Evolutionary conservation across 2,797 vertebrate species (phyloP).

Genomic region (Kryptopterus vitreolus): DNA sequence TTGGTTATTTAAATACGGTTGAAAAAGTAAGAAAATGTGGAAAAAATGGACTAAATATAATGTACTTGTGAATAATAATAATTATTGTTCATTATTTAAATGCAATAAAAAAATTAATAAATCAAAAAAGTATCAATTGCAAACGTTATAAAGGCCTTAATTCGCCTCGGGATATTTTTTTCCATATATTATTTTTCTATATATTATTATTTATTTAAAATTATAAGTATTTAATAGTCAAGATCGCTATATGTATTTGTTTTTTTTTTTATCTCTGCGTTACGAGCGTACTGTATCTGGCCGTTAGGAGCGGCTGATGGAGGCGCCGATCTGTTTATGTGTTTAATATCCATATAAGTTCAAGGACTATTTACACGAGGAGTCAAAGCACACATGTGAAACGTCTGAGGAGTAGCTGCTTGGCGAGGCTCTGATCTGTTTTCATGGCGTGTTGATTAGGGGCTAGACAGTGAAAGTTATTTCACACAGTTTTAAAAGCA

Average conservation of each 20-base stretch:
- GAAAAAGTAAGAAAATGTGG: too few relatives aligned
- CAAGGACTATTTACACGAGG: constrained; percentile 35
- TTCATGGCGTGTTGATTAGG: constrained; percentile 48
- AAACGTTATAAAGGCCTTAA: too few relatives aligned
- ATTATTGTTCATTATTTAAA: too few relatives aligned
- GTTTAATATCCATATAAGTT: constrained; percentile 38
- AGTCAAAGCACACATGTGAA: constrained; percentile 34
- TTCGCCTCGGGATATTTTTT: too few relatives aligned
- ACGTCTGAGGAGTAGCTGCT: constrained; percentile 41
- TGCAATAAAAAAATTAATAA: too few relatives aligned
- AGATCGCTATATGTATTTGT: too few relatives aligned
- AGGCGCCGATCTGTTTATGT: constrained; percentile 34
- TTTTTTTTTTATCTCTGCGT: not conserved
- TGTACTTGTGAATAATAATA: too few relatives aligned
- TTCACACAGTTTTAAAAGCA: constrained; percentile 46
- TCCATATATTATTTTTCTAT: too few relatives aligned
- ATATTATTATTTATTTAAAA: too few relatives aligned
- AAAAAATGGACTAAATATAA: too few relatives aligned
- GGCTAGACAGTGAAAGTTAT: constrained; percentile 39
- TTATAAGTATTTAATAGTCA: not conserved
- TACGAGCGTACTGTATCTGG: not conserved
- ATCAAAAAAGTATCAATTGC: too few relatives aligned
- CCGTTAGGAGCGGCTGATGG: not conserved
- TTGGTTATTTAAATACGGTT: too few relatives aligned
- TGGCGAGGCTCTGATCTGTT: constrained; percentile 45